phyloP scores from a whole-genome alignment of 2,888 invertebrate genomes.

The Agonopterix heracliana region DNA sequence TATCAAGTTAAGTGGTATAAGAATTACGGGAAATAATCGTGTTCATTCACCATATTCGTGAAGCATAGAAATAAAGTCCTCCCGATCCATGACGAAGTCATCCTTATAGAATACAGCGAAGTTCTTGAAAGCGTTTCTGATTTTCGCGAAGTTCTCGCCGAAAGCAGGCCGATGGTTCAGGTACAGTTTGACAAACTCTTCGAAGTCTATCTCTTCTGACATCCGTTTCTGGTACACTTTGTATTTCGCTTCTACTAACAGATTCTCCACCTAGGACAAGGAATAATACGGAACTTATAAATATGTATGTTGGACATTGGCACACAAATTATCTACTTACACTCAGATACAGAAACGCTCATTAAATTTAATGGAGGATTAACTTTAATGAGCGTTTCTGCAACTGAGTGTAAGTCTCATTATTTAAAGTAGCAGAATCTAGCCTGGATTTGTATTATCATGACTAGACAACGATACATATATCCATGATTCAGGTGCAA shows the following conservation, averaged over 20 bases:
- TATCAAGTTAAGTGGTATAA: too few relatives aligned
- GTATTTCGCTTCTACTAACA: constrained; percentile 76
- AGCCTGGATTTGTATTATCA: too few relatives aligned
- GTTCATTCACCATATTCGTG: constrained; percentile 37
- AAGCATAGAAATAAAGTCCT: constrained; percentile 61
- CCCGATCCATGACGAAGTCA: constrained; percentile 38
- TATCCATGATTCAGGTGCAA: too few relatives aligned
- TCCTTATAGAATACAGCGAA: constrained; percentile 36
- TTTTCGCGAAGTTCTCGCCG: constrained; percentile 58
- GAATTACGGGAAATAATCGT: not conserved
- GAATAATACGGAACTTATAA: not conserved
- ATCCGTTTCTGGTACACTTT: constrained; percentile 64
- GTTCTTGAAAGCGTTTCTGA: constrained; percentile 65
- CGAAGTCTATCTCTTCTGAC: constrained; percentile 77
- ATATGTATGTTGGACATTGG: too few relatives aligned
- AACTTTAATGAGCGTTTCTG: too few relatives aligned
- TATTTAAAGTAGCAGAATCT: too few relatives aligned
- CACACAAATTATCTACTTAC: too few relatives aligned
- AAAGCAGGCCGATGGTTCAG: constrained; percentile 80
- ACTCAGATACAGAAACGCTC: too few relatives aligned
- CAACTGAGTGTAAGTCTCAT: too few relatives aligned
- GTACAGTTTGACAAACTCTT: constrained; percentile 79
- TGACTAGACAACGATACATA: too few relatives aligned
- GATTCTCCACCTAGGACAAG: constrained; percentile 70
- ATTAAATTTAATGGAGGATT: too few relatives aligned